These are phyloP conservation scores for Columba janthina DNA, from an alignment of 2,113 vertebrate species.

Conservation along the genomic window DNA sequence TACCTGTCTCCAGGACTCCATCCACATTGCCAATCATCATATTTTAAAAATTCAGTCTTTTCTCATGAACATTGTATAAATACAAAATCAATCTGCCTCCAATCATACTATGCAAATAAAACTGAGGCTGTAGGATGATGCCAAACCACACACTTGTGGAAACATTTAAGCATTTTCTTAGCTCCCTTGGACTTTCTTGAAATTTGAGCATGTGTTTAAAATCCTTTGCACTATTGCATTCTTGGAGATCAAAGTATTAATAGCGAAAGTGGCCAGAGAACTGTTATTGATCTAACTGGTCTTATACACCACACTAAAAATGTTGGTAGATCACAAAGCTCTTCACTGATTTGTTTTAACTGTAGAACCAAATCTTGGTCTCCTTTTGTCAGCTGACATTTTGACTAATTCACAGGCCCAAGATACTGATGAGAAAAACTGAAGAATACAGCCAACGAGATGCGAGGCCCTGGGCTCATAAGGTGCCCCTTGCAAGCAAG, in stretches of 20 bases:
- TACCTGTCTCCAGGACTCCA: neutral
- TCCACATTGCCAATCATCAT: neutral
- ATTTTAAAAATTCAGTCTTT: neutral
- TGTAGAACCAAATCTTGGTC: neutral
- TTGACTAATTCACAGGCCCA: neutral
- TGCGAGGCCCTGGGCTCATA: neutral
- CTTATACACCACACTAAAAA: neutral
- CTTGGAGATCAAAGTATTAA: neutral
- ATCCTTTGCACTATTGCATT: neutral
- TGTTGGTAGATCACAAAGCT: neutral
- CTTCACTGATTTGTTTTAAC: neutral
- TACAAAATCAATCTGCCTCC: neutral
- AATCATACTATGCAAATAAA: neutral
- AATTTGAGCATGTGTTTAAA: neutral
- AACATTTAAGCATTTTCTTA: neutral
- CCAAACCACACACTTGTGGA: neutral
- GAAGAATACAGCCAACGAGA: neutral
- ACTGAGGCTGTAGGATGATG: neutral
- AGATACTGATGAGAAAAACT: neutral
- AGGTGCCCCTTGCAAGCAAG: neutral
- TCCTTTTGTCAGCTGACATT: neutral
- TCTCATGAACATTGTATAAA: neutral
- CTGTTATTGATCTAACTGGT: neutral
- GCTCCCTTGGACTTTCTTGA: neutral
- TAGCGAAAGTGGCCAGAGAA: neutral